phyloP scores from a whole-genome alignment of 1,140 invertebrate species.

The Heterodera schachtii region DNA sequence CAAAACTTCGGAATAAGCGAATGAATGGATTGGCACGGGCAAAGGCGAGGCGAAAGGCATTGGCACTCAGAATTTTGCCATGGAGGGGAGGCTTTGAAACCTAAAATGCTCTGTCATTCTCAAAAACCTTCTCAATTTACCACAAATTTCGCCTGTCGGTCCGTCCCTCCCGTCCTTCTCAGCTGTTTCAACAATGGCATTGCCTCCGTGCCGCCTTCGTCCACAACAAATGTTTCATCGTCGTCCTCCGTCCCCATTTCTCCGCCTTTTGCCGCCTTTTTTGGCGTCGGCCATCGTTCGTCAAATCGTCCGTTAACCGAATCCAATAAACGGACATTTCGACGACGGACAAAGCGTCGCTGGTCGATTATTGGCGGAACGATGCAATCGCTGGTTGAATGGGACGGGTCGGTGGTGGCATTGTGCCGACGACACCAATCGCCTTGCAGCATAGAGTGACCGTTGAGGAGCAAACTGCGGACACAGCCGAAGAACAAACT shows the following conservation, averaged over 20 bases:
- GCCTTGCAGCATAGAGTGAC: neutral
- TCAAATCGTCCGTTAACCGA: neutral
- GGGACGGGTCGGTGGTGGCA: neutral
- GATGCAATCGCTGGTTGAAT: neutral
- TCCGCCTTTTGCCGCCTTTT: neutral
- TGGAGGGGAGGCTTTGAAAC: conserved; percentile 37
- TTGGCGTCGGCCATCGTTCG: neutral
- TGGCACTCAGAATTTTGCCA: conserved; percentile 26
- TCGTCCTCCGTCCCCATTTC: neutral
- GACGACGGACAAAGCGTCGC: neutral
- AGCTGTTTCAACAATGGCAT: neutral
- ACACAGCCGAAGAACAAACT: neutral
- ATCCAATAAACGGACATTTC: neutral
- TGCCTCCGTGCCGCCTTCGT: conserved; percentile 9
- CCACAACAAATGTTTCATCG: neutral
- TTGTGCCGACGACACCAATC: neutral
- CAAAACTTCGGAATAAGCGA: conserved; percentile 51
- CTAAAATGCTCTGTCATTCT: conserved; percentile 3
- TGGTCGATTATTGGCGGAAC: neutral
- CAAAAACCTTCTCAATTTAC: neutral
- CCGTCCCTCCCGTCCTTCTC: neutral
- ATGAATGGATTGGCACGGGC: conserved; percentile 19
- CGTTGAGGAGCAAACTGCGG: neutral
- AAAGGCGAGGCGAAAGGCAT: neutral
- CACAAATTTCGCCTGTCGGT: neutral